These are phyloP conservation scores for Rhopalosiphum maidis DNA, from an alignment of 1,140 invertebrate genomes.

Conservation along the genomic window DNA sequence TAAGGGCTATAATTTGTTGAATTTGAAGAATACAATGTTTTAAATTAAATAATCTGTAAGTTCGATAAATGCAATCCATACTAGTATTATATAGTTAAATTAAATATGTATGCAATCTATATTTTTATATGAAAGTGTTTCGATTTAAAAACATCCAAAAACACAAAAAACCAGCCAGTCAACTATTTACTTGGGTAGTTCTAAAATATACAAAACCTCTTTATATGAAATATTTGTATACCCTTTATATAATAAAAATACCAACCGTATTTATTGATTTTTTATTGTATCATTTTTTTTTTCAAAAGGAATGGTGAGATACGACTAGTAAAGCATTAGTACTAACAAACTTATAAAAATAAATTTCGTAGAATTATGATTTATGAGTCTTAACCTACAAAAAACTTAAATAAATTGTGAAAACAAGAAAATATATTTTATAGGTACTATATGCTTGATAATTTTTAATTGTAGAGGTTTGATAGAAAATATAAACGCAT, in stretches of 20 bases:
- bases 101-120: not conserved
- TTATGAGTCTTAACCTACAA: not conserved
- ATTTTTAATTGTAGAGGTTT: not conserved
- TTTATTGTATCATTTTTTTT: not conserved
- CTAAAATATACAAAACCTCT: not conserved
- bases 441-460: not conserved
- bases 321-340: not conserved
- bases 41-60: no score
- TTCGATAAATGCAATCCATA: no score
- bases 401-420: not conserved
- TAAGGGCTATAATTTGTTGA: no score
- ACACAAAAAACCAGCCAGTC: not conserved
- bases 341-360: not conserved
- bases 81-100: not conserved
- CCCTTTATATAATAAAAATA: not conserved
- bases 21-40: no score
- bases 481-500: not conserved
- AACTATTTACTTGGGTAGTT: not conserved
- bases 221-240: not conserved
- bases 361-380: not conserved
- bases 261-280: not conserved
- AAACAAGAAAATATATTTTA: not conserved
- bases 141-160: not conserved
- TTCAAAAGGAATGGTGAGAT: not conserved
- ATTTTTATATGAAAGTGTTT: not conserved